Evolutionary conservation across 2,888 invertebrate genomes (phyloP).

Genomic region (Phyllotreta striolata): DNA sequence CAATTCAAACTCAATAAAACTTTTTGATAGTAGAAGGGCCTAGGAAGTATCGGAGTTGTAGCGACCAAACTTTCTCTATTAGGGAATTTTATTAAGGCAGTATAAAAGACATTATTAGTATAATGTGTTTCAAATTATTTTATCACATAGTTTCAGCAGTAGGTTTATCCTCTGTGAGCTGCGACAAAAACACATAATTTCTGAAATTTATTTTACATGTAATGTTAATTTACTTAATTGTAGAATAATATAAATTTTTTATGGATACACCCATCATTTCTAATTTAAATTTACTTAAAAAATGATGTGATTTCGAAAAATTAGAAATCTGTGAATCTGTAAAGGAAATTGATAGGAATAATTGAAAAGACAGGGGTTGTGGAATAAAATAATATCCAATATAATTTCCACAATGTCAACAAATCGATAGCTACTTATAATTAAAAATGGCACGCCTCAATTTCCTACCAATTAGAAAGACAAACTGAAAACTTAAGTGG

Average conservation of each 20-base stretch:
- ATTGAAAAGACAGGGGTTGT: too few species aligned
- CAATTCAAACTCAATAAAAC: conserved; percentile 29
- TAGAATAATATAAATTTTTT: too few species aligned
- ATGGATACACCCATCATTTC: too few species aligned
- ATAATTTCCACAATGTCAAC: neutral
- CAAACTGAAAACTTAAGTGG: conserved; percentile 43
- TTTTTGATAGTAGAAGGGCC: conserved; percentile 28
- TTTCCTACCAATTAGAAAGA: conserved; percentile 43
- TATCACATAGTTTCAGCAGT: conserved; percentile 13
- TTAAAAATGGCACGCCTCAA: conserved; percentile 42
- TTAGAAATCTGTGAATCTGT: too few species aligned
- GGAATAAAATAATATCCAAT: neutral
- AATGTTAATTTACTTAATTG: too few species aligned
- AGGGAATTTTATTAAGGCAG: conserved; percentile 24
- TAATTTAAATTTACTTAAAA: too few species aligned
- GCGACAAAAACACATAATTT: too few species aligned
- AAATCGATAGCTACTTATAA: conserved; percentile 34
- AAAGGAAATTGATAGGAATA: too few species aligned
- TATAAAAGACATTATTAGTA: conserved; percentile 25
- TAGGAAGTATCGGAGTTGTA: conserved; percentile 25
- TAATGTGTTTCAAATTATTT: conserved; percentile 27
- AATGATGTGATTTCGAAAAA: too few species aligned
- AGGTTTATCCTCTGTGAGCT: too few species aligned
- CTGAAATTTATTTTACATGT: too few species aligned
- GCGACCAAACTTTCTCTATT: conserved; percentile 18